Conservation (phyloP, 1,140 invertebrate species). For the Eufriesea mexicana region DNA sequence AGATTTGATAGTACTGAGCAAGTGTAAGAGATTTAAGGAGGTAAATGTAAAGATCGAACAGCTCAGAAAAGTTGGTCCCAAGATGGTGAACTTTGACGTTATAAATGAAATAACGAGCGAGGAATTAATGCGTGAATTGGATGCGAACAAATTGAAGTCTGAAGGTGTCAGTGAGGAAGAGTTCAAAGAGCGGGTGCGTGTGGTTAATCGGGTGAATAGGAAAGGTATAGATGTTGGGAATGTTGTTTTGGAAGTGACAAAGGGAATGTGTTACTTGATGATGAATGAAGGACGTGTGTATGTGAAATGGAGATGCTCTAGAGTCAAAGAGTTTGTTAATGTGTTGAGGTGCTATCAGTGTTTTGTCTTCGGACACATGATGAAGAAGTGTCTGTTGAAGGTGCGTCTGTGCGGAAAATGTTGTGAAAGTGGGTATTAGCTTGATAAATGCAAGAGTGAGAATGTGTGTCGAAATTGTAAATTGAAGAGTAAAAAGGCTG, state of each 20-base stretch:
- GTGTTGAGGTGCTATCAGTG: constrained; percentile 7
- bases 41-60: neutral
- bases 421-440: neutral
- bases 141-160: constrained; percentile 22
- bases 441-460: too few relatives aligned
- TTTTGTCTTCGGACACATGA: constrained; percentile 26
- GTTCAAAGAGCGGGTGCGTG: constrained; percentile 13
- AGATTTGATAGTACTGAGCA: constrained; percentile 18
- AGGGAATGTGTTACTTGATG: neutral
- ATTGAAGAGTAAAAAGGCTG: neutral
- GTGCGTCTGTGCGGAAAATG: neutral
- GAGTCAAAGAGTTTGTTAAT: constrained; percentile 1
- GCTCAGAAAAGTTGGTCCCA: constrained; percentile 13
- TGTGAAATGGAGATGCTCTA: constrained; percentile 11
- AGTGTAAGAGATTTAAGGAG: neutral
- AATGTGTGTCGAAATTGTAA: too few relatives aligned
- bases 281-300: constrained; percentile 13
- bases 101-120: constrained; percentile 25
- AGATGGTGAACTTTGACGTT: constrained; percentile 39
- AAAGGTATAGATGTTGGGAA: neutral
- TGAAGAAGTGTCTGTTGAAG: neutral
- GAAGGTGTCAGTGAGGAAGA: constrained; percentile 1
- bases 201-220: neutral
- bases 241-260: too few relatives aligned
- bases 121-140: constrained; percentile 13